These are phyloP conservation scores for Malaclemys terrapin DNA, from an alignment of 2,113 vertebrate species.

Conservation along the genomic window DNA sequence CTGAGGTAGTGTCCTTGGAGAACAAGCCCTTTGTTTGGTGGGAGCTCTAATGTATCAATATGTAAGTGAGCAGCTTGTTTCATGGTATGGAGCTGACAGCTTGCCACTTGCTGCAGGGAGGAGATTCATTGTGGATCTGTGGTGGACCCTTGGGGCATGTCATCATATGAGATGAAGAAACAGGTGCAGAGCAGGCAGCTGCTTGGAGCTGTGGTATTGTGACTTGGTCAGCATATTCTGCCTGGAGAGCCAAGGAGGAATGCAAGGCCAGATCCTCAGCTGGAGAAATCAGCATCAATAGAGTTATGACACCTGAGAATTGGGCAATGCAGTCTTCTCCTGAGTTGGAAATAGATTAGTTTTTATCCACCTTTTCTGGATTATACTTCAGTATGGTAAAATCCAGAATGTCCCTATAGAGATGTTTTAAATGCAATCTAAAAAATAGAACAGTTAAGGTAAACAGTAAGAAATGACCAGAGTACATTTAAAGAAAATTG, in stretches of 20 bases:
- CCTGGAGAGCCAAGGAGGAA: neutral
- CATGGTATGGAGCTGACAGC: neutral
- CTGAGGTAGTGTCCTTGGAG: neutral
- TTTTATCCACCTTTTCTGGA: neutral
- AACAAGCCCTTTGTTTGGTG: neutral
- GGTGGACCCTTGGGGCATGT: neutral
- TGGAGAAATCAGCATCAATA: neutral
- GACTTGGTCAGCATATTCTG: neutral
- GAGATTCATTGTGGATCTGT: neutral
- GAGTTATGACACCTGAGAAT: neutral
- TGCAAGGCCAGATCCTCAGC: neutral
- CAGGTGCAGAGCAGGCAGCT: neutral
- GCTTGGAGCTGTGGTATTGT: neutral
- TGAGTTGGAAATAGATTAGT: neutral
- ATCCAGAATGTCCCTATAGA: neutral
- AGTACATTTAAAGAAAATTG: neutral
- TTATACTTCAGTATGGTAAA: neutral
- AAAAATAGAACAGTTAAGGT: too few species aligned
- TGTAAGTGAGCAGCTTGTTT: neutral
- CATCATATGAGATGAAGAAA: neutral
- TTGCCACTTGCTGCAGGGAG: neutral
- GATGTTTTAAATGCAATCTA: too few species aligned
- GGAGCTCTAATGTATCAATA: neutral
- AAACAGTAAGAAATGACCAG: too few species aligned
- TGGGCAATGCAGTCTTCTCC: neutral